phyloP scores from a whole-genome alignment of 2,797 vertebrate genomes.

The Gallinago stenura region DNA sequence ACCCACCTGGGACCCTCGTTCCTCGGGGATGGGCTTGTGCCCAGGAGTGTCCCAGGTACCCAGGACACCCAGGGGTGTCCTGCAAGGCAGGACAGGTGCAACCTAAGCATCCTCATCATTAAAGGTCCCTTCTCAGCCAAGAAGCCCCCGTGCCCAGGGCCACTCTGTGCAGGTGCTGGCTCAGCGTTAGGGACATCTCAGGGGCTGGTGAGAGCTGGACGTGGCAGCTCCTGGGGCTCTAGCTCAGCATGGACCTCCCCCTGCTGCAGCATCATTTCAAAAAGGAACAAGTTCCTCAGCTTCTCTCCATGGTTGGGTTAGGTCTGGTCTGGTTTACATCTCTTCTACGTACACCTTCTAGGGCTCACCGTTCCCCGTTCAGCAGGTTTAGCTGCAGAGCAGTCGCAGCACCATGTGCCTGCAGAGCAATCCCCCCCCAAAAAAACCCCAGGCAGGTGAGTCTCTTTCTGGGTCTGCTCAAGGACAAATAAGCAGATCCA shows the following conservation, averaged over 20 bases:
- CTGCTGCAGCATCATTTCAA: background rate
- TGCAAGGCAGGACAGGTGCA: background rate
- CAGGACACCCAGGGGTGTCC: background rate
- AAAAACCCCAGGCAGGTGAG: background rate
- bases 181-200: background rate
- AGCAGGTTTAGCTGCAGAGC: background rate
- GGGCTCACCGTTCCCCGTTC: background rate
- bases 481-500: background rate
- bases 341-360: rapidly evolving
- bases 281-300: background rate
- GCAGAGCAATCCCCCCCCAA: background rate
- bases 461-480: background rate
- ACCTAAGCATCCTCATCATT: background rate
- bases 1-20: background rate
- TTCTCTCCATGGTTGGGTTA: background rate
- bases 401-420: background rate
- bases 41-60: background rate
- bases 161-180: background rate
- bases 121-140: background rate
- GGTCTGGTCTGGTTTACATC: background rate
- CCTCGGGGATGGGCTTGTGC: background rate
- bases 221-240: background rate
- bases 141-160: background rate
- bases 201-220: background rate
- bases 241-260: background rate